These are phyloP conservation scores for Neolamprologus longior DNA, from an alignment of 2,113 vertebrate genomes.

Conservation along the genomic window DNA sequence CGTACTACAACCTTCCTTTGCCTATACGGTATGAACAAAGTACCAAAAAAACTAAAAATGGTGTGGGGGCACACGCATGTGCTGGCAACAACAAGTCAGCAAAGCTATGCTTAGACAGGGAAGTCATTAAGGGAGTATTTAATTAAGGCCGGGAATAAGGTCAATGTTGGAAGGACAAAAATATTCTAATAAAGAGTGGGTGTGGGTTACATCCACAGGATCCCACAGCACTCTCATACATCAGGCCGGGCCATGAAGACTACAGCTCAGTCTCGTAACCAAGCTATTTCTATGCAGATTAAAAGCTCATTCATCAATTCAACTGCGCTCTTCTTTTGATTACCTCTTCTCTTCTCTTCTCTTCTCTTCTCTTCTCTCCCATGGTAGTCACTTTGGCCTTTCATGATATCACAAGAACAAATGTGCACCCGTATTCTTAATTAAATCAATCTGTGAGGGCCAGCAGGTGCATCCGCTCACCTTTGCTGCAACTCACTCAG, in stretches of 20 bases:
- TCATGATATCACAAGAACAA: slow-evolving; percentile 9
- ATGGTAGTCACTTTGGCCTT: background rate
- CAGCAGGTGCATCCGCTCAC: slow-evolving; percentile 50
- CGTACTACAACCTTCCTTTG: background rate
- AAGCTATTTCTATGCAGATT: slow-evolving; percentile 64
- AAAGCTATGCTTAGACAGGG: slow-evolving; percentile 44
- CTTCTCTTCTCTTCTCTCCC: background rate
- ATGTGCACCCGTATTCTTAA: slow-evolving; percentile 35
- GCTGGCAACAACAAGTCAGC: slow-evolving; percentile 31
- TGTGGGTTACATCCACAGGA: slow-evolving; percentile 32
- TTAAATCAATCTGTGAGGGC: slow-evolving; percentile 57
- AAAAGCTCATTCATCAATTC: slow-evolving; percentile 67
- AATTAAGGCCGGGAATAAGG: slow-evolving; percentile 73
- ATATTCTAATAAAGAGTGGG: slow-evolving; percentile 66
- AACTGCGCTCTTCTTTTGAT: slow-evolving; percentile 39
- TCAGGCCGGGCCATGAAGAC: slow-evolving; percentile 34
- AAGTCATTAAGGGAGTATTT: slow-evolving; percentile 72
- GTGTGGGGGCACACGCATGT: background rate
- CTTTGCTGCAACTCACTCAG: slow-evolving; percentile 34
- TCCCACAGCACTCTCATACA: slow-evolving; percentile 47
- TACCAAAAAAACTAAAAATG: background rate
- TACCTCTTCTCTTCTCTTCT: background rate
- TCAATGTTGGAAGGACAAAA: slow-evolving; percentile 74
- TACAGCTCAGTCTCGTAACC: slow-evolving; percentile 51
- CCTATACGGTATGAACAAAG: background rate